Base-by-base conservation (phyloP, 37 sponge, comb jelly and placozoan species). In the Crambe crambe region DNA sequence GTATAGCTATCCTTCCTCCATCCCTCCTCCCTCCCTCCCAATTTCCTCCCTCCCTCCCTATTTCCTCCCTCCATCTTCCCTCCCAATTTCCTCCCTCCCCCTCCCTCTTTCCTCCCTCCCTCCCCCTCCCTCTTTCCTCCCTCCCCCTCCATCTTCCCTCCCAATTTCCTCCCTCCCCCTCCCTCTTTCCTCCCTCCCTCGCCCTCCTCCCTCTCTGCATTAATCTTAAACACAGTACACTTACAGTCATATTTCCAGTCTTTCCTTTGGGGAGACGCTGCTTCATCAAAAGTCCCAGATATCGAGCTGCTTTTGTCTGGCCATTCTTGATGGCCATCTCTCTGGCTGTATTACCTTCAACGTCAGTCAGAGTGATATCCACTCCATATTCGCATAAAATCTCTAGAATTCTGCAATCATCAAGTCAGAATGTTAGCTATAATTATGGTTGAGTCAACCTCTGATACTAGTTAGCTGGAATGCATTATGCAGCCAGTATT, bases 301-400 rank as follows among this genome's bases (percentile, higher is more conserved):
- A 83, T 31, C 70, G 70, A 29, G 42, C 68, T 66, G 87, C 81
- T 37, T 87, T 82, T 21, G 35, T n/a, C 58, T 87, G 83, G 0
- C 70, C 81, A 44, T 79, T 72, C 61, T 74, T 85, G 17, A 65
- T 39, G 4, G 92, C 83, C 36, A 91, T 47, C 2, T 86, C 92
- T 32, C 38, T 23, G n/a, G 92, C 84, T 4, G 79, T 70, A 40
- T 86, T 87, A 0, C 84, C 88, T 43, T 87, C 84, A 21, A 78
- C 37, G 37, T 91, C 84, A 27, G 59, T 58, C 20, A 87, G 38
- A 2, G 58, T 32, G 42, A 42, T 10, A 41, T 91, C 84, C n/a
- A 64, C 84, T 8, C 79, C 84, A 60, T 66, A 38, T 27, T 87
- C 76, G 78, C 73, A 87, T 2, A 87, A 66, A 20, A 74, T 42